Base-by-base conservation (phyloP, 2,888 invertebrate species). In the Chloromyia formosa region DNA sequence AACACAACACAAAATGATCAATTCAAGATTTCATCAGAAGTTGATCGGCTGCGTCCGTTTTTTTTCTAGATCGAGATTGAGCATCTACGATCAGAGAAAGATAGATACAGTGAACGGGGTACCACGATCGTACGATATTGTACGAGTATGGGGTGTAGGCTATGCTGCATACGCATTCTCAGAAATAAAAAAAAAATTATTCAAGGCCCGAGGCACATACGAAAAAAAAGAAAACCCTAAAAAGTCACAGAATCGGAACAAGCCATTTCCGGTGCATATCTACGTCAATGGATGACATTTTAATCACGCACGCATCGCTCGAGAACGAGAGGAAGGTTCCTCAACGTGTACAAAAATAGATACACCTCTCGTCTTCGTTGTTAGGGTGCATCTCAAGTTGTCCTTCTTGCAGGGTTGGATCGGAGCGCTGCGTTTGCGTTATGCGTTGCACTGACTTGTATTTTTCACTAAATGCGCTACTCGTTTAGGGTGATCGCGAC, bases 191-290 rank as follows among this genome's bases (percentile, higher is more conserved):
- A 35, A 35, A 35, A 4, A 35, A 35, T n/a, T 35, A 35, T 35
- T 7, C 27, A 35, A 35, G 27, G 27, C 27, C 27, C 7, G 27
- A 35, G 27, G 27, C 27, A 35, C 7, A 35, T 35, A 35, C 27
- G 45, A 42, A 45, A 10, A 20, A 14, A 72, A 40, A 56, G 56
- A 72, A 61, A n/a, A 45, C 23, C 58, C 27, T 35, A 35, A 35
- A 60, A 66, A 74, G 66, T 66, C 64, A 66, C 69, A 72, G 58
- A 66, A 56, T 72, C 74, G 73, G 74, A 76, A 76, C 76, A 74
- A 76, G 74, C 73, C 58, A 68, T 74, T 76, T 76, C 72, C 76
- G 72, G 74, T 76, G 74, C 53, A 45, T 76, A 45, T 76, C 76
- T 66, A 68, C 56, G 64, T 22, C 42, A 54, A 58, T 45, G 66